These are phyloP conservation scores for Morpho deidamia DNA, from an alignment of 2,888 invertebrate species.

Conservation along the genomic window DNA sequence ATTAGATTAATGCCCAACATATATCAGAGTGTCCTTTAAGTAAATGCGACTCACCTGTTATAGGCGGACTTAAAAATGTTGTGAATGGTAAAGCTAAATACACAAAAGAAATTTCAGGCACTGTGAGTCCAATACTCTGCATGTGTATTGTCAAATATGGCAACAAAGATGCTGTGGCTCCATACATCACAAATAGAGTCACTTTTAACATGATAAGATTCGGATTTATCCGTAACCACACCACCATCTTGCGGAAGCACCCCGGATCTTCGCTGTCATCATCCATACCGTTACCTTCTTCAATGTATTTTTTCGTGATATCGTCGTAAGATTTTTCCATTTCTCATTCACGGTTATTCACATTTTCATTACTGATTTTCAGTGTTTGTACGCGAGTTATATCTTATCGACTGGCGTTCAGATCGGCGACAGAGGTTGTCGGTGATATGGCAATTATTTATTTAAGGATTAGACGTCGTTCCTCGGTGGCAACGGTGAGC, in stretches of 20 bases:
- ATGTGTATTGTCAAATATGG: conserved; percentile 94
- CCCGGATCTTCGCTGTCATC: conserved; percentile 58
- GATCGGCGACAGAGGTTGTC: conserved; percentile 44
- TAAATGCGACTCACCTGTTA: conserved; percentile 80
- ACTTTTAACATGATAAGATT: conserved; percentile 89
- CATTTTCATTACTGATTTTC: conserved; percentile 45
- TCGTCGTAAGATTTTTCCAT: conserved; percentile 60
- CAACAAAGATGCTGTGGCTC: conserved; percentile 89
- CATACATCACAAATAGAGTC: conserved; percentile 90
- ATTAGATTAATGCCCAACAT: neutral
- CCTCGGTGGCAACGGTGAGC: conserved; percentile 50
- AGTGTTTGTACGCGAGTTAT: conserved; percentile 53
- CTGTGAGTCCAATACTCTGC: conserved; percentile 91
- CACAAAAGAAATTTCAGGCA: conserved; percentile 92
- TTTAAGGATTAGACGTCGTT: conserved; percentile 41
- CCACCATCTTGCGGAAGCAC: conserved; percentile 64
- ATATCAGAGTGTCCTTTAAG: neutral
- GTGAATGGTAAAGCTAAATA: conserved; percentile 92
- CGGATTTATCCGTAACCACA: conserved; percentile 82
- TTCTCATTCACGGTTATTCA: conserved; percentile 35
- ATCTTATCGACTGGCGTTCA: conserved; percentile 71
- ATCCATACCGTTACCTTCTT: conserved; percentile 67
- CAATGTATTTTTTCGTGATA: conserved; percentile 61
- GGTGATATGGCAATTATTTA: conserved; percentile 55
- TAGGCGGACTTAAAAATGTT: conserved; percentile 90